phyloP scores from a whole-genome alignment of 2,888 invertebrate species.

The Craniophora ligustri region DNA sequence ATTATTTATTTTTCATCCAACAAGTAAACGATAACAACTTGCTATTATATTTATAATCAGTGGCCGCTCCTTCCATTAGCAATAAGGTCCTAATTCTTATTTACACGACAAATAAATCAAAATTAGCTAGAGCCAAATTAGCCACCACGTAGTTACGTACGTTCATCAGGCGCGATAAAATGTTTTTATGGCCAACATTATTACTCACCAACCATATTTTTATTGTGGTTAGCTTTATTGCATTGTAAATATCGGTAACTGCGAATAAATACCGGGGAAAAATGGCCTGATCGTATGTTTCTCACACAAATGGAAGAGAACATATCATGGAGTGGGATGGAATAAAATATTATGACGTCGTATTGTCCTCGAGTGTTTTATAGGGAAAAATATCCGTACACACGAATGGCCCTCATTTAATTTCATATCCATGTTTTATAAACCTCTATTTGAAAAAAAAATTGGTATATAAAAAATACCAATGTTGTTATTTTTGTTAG shows the following conservation, averaged over 20 bases:
- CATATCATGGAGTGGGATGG: conserved; percentile 36
- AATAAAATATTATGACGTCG: conserved; percentile 57
- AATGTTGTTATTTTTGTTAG: too few species aligned
- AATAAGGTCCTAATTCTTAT: conserved; percentile 64
- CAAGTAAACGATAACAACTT: conserved; percentile 46
- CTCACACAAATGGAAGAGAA: conserved; percentile 36
- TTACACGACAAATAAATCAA: conserved; percentile 65
- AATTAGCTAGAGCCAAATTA: conserved; percentile 58
- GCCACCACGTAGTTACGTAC: conserved; percentile 48
- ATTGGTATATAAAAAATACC: not conserved
- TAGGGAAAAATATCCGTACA: conserved; percentile 31
- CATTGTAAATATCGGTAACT: conserved; percentile 65
- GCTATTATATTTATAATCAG: conserved; percentile 53
- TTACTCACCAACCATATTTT: conserved; percentile 63
- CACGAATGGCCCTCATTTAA: conserved; percentile 39
- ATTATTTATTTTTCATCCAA: conserved; percentile 29
- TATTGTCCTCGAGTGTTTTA: conserved; percentile 52
- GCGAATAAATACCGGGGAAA: conserved; percentile 58
- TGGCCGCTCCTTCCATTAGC: conserved; percentile 56
- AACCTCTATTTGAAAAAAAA: conserved; percentile 30
- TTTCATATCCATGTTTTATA: conserved; percentile 47
- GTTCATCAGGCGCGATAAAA: conserved; percentile 61
- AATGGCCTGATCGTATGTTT: conserved; percentile 53
- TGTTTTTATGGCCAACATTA: conserved; percentile 63
- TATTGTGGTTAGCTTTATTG: conserved; percentile 65